These are phyloP conservation scores for Tetramorium simillimum DNA, from an alignment of 1,140 invertebrate species.

Conservation along the genomic window DNA sequence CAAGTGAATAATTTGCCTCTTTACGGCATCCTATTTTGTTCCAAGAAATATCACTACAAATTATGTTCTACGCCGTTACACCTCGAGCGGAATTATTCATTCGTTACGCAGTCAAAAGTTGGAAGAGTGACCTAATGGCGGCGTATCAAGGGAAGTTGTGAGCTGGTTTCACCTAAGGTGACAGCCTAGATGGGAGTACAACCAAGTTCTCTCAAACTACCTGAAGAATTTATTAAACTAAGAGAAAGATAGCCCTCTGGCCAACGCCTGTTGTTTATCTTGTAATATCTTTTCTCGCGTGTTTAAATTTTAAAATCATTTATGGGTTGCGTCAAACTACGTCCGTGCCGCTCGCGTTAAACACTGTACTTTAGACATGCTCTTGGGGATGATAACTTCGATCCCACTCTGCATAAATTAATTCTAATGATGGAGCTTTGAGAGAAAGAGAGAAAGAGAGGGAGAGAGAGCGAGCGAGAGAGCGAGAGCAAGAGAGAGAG, in stretches of 20 bases:
- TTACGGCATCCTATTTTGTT: background rate
- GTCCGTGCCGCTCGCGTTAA: background rate
- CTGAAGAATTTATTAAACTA: background rate
- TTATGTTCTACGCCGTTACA: background rate
- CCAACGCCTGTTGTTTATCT: background rate
- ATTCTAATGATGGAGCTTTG: background rate
- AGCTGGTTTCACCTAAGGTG: background rate
- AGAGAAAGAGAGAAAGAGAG: background rate
- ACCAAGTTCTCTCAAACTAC: background rate
- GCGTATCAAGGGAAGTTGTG: background rate
- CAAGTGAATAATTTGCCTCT: background rate
- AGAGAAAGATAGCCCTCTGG: background rate
- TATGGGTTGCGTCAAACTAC: background rate
- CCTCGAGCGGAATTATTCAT: background rate
- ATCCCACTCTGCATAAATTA: constrained; percentile 10
- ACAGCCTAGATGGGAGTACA: background rate
- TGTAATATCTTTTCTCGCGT: background rate
- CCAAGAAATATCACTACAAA: background rate
- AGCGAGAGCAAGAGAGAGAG: background rate
- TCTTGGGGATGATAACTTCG: constrained; percentile 3
- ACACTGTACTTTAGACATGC: background rate
- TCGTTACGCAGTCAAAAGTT: background rate
- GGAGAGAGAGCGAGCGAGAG: background rate
- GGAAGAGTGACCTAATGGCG: background rate
- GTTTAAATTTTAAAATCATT: constrained; percentile 16